Evolutionary conservation across 2,113 vertebrate species (phyloP).

Genomic region (Nibea albiflora): DNA sequence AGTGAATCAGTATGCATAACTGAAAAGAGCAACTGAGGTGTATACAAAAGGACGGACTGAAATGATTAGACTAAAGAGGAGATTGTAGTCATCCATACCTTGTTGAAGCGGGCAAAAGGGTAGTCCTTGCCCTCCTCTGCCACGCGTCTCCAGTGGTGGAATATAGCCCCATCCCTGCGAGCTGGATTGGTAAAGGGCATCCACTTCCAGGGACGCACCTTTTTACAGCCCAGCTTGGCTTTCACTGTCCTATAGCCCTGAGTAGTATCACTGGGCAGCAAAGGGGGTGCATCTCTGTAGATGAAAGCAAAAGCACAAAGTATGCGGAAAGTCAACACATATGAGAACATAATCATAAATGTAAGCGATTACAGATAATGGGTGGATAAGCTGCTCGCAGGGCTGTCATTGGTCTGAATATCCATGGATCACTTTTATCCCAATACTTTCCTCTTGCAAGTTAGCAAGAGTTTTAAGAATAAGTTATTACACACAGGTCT

Average conservation of each 20-base stretch:
- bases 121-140: slow-evolving; percentile 99
- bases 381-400: too few species aligned
- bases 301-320: neutral
- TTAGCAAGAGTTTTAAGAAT: neutral
- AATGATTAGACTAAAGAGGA: neutral
- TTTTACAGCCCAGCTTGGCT: slow-evolving; percentile 97
- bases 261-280: slow-evolving; percentile 96
- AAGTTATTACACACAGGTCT: neutral
- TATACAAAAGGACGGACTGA: neutral
- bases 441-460: neutral
- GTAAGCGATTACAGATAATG: too few species aligned
- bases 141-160: slow-evolving; percentile 97
- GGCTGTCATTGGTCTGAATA: neutral
- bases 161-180: slow-evolving; percentile 95
- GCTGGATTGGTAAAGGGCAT: slow-evolving; percentile 99
- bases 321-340: neutral
- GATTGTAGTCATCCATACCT: slow-evolving; percentile 82
- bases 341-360: neutral
- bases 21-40: neutral
- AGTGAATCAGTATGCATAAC: neutral
- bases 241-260: slow-evolving; percentile 99
- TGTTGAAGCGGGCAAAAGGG: slow-evolving; percentile 98
- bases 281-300: slow-evolving; percentile 94
- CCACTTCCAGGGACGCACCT: slow-evolving; percentile 99
- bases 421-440: neutral